These are phyloP conservation scores for Mimumesa dahlbomi DNA, from an alignment of 2,888 invertebrate species.

Conservation along the genomic window DNA sequence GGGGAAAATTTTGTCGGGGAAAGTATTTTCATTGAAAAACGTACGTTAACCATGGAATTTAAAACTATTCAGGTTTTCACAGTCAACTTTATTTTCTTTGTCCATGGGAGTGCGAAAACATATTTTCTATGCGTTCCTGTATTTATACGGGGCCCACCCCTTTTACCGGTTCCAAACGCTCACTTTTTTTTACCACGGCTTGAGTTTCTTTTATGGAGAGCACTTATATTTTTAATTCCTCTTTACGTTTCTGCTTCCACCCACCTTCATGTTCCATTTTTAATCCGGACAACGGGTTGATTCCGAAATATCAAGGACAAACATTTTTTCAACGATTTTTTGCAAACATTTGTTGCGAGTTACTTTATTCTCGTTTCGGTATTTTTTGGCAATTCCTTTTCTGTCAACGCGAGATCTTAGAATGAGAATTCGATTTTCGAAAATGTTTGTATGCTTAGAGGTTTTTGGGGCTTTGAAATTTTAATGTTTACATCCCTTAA, in stretches of 20 bases:
- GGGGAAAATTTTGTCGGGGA: too few species aligned
- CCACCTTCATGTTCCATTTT: conserved; percentile 7
- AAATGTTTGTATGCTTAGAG: too few species aligned
- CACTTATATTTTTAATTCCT: conserved; percentile 52
- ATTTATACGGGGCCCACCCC: conserved; percentile 32
- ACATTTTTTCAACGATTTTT: too few species aligned
- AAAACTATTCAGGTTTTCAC: conserved; percentile 17
- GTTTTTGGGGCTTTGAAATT: too few species aligned
- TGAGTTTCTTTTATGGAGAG: conserved; percentile 36
- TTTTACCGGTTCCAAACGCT: conserved; percentile 2
- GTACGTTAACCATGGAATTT: conserved; percentile 33
- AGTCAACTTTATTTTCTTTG: conserved; percentile 12
- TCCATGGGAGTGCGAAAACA: conserved; percentile 29
- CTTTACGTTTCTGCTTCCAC: conserved; percentile 25
- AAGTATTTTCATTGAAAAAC: conserved; percentile 4
- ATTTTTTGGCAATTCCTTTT: too few species aligned
- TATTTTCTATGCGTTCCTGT: conserved; percentile 32
- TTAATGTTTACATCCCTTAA: too few species aligned
- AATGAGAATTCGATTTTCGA: too few species aligned
- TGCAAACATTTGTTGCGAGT: too few species aligned
- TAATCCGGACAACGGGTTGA: conserved; percentile 4
- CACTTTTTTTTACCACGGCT: conserved; percentile 35
- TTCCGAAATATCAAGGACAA: conserved; percentile 30
- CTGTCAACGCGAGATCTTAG: too few species aligned
- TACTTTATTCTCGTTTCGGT: too few species aligned